Evolutionary conservation across 2,888 invertebrate species (phyloP), one percentile per base, ranked within the genome.

Genomic region (Synergus laeviventris): DNA sequence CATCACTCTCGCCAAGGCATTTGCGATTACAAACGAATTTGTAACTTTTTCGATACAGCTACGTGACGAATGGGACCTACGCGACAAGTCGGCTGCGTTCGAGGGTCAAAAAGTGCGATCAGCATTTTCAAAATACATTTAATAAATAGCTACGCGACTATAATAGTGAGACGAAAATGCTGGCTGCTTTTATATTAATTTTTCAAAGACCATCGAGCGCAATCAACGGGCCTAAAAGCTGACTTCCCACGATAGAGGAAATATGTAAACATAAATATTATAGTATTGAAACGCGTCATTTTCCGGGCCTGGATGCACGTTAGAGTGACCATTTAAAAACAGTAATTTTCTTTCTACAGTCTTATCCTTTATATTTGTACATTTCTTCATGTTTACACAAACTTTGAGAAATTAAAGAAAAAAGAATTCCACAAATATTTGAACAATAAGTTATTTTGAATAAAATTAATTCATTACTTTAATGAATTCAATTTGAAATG

Each of bases 61-160:
- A 59, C 74, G 42, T 75, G 76, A 79, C 76, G 81, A 81, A 82
- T 77, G 82, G 82, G 81, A 82, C 82, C 84, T 84, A 78, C 78
- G 81, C 79, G 83, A 82, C 79, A 79, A 84, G 81, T 83, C 80
- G 85, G 84, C 85, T 70, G 49, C 70, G 49, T 70, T 70, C 36
- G 49, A 36, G 16, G 66, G 66, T 24, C 31, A 36, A 36, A 66
- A 14, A 1, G 11, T 18, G 62, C n/a, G 24, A 11, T 54, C 70
- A 70, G 70, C 70, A 70, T 70, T 70, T 49, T 70, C 31, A 54
- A 54, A 31, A 31, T 31, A 31, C 31, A 31, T 31, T 31, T 31
- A 31, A 11, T n/a, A 70, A 49, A 31, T 70, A 70, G 42, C 42
- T 70, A 49, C 24, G n/a, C 12, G 66, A 70, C 24, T 70, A 45